Conservation (phyloP, 2,113 vertebrate genomes). For the Antigone vipio region DNA sequence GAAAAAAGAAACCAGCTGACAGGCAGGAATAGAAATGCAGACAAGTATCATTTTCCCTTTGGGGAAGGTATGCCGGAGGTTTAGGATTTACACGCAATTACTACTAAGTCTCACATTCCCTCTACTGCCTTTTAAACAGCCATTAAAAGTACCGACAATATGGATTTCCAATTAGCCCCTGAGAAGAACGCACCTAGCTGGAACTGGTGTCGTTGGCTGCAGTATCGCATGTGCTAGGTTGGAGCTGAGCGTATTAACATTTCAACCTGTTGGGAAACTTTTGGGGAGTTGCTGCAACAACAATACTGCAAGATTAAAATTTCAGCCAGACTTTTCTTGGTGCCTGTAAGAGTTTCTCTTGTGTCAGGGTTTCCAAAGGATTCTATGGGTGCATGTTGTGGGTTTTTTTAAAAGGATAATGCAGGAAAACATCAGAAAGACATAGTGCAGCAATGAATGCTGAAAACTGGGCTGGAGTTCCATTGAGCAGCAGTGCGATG, state of each 20-base stretch:
- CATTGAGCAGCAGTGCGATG: not conserved
- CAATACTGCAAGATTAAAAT: not conserved
- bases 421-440: not conserved
- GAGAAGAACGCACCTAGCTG: not conserved
- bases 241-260: not conserved
- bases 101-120: not conserved
- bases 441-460: not conserved
- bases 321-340: not conserved
- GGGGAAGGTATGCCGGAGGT: not conserved
- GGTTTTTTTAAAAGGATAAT: not conserved
- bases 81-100: not conserved
- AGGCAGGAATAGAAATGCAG: not conserved
- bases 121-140: not conserved
- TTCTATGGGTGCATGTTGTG: not conserved
- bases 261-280: not conserved
- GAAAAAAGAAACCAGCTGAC: not conserved
- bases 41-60: not conserved
- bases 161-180: not conserved
- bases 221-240: accelerated
- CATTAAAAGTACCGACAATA: not conserved
- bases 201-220: accelerated
- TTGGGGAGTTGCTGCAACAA: not conserved
- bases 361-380: not conserved
- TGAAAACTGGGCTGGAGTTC: not conserved
- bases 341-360: not conserved